Evolutionary conservation across 2,113 vertebrate species (phyloP).

Genomic region (Neogale vison): DNA sequence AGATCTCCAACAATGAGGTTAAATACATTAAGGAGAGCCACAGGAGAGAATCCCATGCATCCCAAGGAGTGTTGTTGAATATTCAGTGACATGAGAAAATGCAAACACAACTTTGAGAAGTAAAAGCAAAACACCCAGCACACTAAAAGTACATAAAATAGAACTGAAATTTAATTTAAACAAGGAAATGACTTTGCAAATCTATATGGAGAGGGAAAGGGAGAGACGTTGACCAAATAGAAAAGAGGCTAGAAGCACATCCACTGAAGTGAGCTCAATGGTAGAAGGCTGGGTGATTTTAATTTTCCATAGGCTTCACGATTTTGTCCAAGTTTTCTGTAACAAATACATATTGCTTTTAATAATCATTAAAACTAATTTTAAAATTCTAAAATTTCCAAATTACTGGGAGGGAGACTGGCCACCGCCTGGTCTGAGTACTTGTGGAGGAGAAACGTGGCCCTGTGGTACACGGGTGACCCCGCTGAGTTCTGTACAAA

Average conservation of each 20-base stretch:
- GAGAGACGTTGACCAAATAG: not conserved
- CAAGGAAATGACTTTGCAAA: not conserved
- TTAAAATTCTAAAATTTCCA: not conserved
- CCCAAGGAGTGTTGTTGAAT: not conserved
- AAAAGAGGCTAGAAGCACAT: not conserved
- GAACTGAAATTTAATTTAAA: not conserved
- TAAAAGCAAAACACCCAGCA: not conserved
- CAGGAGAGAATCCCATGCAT: not conserved
- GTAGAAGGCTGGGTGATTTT: not conserved
- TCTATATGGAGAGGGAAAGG: not conserved
- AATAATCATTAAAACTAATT: not conserved
- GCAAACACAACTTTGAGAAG: not conserved
- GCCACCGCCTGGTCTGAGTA: not conserved
- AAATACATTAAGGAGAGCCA: not conserved
- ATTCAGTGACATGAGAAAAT: not conserved
- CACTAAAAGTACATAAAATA: not conserved
- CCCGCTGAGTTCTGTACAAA: not conserved
- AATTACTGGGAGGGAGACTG: not conserved
- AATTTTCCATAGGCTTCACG: not conserved
- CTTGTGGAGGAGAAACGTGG: not conserved
- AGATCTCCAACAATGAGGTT: not conserved
- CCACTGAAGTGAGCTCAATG: not conserved
- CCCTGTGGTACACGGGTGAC: not conserved
- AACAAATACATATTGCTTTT: not conserved
- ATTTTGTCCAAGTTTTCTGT: not conserved